Evolutionary conservation across 92 coral and sea anemone species (phyloP), one percentile per base, ranked within the genome.

Genomic region (Palythoa grandis): DNA sequence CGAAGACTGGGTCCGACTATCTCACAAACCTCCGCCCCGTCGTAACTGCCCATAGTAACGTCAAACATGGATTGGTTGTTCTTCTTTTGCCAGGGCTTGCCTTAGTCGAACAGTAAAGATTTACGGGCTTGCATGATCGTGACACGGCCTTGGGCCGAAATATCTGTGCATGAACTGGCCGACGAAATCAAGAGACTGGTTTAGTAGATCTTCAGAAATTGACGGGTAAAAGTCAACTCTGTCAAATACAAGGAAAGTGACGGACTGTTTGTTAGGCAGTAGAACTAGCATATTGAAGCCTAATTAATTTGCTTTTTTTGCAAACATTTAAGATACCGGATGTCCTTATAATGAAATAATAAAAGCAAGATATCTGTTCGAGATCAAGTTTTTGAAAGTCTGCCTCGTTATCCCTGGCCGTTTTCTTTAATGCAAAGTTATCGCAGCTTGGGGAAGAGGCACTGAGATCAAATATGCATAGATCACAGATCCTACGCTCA

Each of bases 1-100:
- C 16, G 23, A 61, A 61, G 1, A 61, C n/a, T n/a, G n/a, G n/a
- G 7, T 61, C 68, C 68, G 20, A 7, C 68, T 61, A 19, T 4
- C 23, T 61, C 68, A 1, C 1, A 61, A n/a, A n/a, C 23, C 68
- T 61, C 0, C 16, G 22, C 68, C 24, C 68, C n/a, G 68, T 61
- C 24, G 16, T 15, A 61, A n/a, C 23, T 61, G 3, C 23, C 68
- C 68, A 61, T 61, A n/a, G 68, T 19, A 11, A 61, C 68, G 68
- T 19, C 68, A n/a, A 61, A 61, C 68, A 61, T 61, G 24, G 68
- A 52, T 61, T 61, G 68, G 68, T 61, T 61, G 22, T 61, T 61
- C 23, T 61, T 61, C 24, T 61, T 61, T 16, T n/a, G 68, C 68
- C 68, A 25, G 40, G 48, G 14, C 50, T 70, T 70, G 15, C 75